Evolutionary conservation across 2,113 vertebrate species (phyloP).

Genomic region (Neogobius melanostomus): DNA sequence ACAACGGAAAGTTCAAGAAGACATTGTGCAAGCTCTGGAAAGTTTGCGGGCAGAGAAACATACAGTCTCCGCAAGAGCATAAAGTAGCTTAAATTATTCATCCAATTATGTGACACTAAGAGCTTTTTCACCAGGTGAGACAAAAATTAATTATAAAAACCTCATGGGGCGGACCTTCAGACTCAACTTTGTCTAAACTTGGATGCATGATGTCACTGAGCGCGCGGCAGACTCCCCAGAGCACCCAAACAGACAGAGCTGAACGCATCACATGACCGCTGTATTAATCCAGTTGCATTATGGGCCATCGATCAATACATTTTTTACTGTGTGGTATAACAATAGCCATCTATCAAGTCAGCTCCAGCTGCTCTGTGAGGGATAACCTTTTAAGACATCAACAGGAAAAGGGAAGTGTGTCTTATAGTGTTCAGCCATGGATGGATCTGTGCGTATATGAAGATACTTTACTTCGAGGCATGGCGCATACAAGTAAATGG

Average conservation of each 20-base stretch:
- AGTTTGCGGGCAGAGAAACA: conserved; percentile 43
- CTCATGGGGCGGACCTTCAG: conserved; percentile 27
- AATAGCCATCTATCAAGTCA: conserved; percentile 77
- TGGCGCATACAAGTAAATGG: neutral
- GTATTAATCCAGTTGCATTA: conserved; percentile 67
- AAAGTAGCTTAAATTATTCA: conserved; percentile 28
- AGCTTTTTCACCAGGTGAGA: conserved; percentile 40
- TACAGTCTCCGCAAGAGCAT: conserved; percentile 1
- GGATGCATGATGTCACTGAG: conserved; percentile 49
- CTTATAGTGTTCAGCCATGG: conserved; percentile 46
- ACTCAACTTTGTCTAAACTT: conserved; percentile 35
- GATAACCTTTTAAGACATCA: conserved; percentile 62
- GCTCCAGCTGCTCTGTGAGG: conserved; percentile 19
- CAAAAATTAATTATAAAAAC: conserved; percentile 49
- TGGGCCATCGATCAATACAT: conserved; percentile 68
- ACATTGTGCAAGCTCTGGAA: conserved; percentile 30
- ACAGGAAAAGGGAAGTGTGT: conserved; percentile 16
- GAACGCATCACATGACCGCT: conserved; percentile 38
- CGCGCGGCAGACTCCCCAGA: conserved; percentile 54
- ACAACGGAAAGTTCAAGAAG: conserved; percentile 32
- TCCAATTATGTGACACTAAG: conserved; percentile 44
- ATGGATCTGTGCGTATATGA: conserved; percentile 17
- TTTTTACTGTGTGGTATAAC: conserved; percentile 69
- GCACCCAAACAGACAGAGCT: conserved; percentile 58
- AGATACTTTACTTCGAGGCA: conserved; percentile 8